Evolutionary conservation across 2,797 vertebrate species (phyloP).

Genomic region (Sebastes paucispinis): DNA sequence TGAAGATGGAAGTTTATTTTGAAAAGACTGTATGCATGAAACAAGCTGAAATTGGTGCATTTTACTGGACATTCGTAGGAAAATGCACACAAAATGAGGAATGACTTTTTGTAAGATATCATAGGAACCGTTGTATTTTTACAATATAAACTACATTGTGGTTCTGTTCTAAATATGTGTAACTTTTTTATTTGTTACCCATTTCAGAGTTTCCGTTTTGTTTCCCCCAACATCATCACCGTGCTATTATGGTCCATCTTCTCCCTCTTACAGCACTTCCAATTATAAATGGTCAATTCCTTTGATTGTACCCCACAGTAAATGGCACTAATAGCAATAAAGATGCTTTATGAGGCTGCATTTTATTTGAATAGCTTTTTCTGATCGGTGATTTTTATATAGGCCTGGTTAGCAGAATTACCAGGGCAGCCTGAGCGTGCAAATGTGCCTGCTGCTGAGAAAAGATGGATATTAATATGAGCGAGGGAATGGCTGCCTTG

Average conservation of each 20-base stretch:
- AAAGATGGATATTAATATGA: constrained; percentile 39
- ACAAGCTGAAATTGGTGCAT: too few species aligned
- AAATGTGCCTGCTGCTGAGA: constrained; percentile 26
- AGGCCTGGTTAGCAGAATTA: constrained; percentile 24
- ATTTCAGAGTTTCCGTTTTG: not conserved
- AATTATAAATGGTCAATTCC: constrained; percentile 45
- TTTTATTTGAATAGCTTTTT: constrained; percentile 52
- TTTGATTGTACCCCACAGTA: constrained; percentile 19
- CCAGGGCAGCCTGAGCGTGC: constrained; percentile 4
- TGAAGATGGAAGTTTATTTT: too few species aligned
- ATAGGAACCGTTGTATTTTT: too few species aligned
- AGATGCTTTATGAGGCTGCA: constrained; percentile 43
- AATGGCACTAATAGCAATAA: constrained; percentile 33
- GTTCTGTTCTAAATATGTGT: not conserved
- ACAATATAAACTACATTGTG: too few species aligned
- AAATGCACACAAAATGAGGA: too few species aligned
- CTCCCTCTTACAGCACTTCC: constrained; percentile 9
- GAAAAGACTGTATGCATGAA: too few species aligned
- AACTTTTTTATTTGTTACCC: not conserved
- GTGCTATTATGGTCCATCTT: constrained; percentile 13
- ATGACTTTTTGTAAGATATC: too few species aligned
- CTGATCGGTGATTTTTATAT: constrained; percentile 51
- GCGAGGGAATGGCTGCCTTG: constrained; percentile 22
- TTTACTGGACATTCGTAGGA: too few species aligned
- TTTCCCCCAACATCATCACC: not conserved